Evolutionary conservation across 2,797 vertebrate genomes (phyloP).

Genomic region (Microchirus variegatus): DNA sequence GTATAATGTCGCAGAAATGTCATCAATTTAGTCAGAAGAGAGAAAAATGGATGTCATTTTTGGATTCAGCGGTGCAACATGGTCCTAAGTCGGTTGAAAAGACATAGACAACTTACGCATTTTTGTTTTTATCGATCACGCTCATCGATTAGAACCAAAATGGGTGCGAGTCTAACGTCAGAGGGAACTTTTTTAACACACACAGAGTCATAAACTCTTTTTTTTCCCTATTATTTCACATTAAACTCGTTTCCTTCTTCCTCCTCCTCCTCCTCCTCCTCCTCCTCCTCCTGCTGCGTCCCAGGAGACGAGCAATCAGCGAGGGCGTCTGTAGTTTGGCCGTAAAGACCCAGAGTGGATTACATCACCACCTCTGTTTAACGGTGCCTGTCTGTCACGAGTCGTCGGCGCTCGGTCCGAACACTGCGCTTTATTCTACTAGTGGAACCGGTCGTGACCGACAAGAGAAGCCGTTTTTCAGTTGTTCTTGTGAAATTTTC

Average conservation of each 20-base stretch:
- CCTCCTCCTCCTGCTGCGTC: slow-evolving; percentile 34
- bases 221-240: slow-evolving; percentile 29
- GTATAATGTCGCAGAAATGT: too few relatives aligned
- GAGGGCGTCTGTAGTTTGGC: slow-evolving; percentile 65
- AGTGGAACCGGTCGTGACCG: slow-evolving; percentile 55
- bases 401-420: slow-evolving; percentile 48
- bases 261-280: slow-evolving; percentile 10
- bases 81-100: too few relatives aligned
- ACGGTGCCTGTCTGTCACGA: slow-evolving; percentile 61
- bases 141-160: slow-evolving; percentile 50
- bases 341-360: slow-evolving; percentile 65
- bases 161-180: slow-evolving; percentile 21
- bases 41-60: too few relatives aligned
- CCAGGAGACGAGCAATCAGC: slow-evolving; percentile 60
- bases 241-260: slow-evolving; percentile 31
- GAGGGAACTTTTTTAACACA: slow-evolving; percentile 14
- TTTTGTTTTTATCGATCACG: slow-evolving; percentile 74
- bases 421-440: slow-evolving; percentile 44
- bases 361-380: slow-evolving; percentile 69
- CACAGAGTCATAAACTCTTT: slow-evolving; percentile 20
- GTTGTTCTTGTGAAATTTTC: slow-evolving; percentile 14
- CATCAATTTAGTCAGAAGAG: too few relatives aligned
- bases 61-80: too few relatives aligned
- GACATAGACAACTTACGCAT: too few relatives aligned
- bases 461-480: slow-evolving; percentile 21